Conservation (phyloP, 2,113 vertebrate genomes). For the Psammodynastes pulverulentus region DNA sequence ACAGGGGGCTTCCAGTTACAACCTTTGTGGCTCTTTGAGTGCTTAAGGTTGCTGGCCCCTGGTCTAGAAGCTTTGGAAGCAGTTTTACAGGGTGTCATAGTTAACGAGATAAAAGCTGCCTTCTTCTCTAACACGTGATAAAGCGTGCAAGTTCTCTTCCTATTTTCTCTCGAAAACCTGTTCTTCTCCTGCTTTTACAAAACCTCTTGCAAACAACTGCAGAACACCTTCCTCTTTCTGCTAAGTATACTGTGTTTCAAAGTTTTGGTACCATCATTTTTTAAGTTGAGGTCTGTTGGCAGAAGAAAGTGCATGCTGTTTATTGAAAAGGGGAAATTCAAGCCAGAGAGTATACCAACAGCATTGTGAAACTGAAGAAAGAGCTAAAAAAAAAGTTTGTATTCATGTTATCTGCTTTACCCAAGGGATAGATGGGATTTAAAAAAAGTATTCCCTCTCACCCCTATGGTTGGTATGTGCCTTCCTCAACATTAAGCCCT, state of each 20-base stretch:
- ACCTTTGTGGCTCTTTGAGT: no score
- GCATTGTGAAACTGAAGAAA: background rate
- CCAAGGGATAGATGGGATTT: background rate
- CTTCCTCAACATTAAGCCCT: background rate
- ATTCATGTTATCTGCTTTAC: background rate
- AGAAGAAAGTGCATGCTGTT: background rate
- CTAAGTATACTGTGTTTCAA: background rate
- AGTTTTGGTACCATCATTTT: background rate
- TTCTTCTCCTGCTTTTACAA: background rate
- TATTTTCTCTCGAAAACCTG: background rate
- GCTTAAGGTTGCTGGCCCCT: no score
- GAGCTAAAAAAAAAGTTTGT: background rate
- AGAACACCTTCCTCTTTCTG: background rate
- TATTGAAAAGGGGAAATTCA: background rate
- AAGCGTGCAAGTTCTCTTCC: background rate
- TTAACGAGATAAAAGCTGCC: background rate
- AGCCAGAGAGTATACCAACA: background rate
- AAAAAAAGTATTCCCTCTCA: background rate
- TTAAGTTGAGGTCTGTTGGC: background rate
- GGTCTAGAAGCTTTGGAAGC: background rate
- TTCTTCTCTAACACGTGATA: background rate
- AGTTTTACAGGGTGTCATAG: background rate
- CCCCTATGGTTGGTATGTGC: background rate
- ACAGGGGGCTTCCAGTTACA: no score
- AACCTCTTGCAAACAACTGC: background rate